A percentile compares a stretch with the other conserved stretches of the same genome.
These are phyloP conservation scores for Aurelia coerulea DNA, from an alignment of 30 jellyfish, hydroid and myxozoan genomes.

Conservation along the genomic window DNA sequence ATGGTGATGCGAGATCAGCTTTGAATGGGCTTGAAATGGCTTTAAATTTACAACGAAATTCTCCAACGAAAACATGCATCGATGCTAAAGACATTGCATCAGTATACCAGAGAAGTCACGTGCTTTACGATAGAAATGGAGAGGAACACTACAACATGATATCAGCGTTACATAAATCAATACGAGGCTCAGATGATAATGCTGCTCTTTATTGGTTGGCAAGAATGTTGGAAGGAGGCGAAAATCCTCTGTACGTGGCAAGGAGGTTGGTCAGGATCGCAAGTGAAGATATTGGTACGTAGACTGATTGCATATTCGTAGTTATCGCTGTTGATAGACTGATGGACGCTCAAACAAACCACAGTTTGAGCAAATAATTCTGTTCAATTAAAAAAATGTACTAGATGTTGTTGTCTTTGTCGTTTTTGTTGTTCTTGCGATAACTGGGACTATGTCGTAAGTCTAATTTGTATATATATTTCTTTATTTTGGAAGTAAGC, in stretches of 20 bases:
- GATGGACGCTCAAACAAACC: too few species aligned
- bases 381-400: too few species aligned
- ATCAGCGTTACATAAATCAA: conserved; percentile 94
- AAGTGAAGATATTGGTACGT: conserved; percentile 91
- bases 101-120: conserved; percentile 66
- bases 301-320: neutral
- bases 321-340: too few species aligned
- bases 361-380: too few species aligned
- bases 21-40: conserved; percentile 87
- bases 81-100: conserved; percentile 2
- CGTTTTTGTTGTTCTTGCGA: too few species aligned
- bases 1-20: conserved; percentile 97
- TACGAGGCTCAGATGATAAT: conserved; percentile 89
- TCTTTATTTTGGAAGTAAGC: too few species aligned
- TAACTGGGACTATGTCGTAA: too few species aligned
- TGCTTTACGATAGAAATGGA: conserved; percentile 83
- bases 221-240: conserved; percentile 98
- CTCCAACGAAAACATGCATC: neutral
- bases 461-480: too few species aligned
- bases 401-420: too few species aligned
- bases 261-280: conserved; percentile 91
- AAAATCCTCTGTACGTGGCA: conserved; percentile 89
- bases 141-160: conserved; percentile 88
- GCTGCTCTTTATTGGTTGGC: conserved; percentile 98
- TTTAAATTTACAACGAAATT: neutral